These are phyloP conservation scores for Dendroctonus valens DNA, from an alignment of 1,140 invertebrate species.

Conservation along the genomic window DNA sequence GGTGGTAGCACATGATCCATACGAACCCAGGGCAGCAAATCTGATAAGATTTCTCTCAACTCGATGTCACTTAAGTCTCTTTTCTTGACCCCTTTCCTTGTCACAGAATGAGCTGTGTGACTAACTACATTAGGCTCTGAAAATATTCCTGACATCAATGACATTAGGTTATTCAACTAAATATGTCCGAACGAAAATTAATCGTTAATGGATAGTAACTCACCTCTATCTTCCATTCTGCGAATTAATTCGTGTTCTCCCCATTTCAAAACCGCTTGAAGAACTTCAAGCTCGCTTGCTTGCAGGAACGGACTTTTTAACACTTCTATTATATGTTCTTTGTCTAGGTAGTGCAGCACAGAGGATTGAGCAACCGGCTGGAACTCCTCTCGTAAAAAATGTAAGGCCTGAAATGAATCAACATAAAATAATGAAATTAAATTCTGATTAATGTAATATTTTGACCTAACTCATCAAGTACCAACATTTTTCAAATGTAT, in stretches of 20 bases:
- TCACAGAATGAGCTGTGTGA: constrained; percentile 87
- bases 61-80: constrained; percentile 84
- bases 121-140: constrained; percentile 87
- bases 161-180: constrained; percentile 9
- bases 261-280: constrained; percentile 87
- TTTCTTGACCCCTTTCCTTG: constrained; percentile 82
- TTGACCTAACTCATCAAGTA: too few species aligned
- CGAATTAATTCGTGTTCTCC: constrained; percentile 81
- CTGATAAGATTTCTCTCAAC: constrained; percentile 80
- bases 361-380: constrained; percentile 68
- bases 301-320: constrained; percentile 88
- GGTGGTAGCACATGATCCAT: constrained; percentile 87
- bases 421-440: too few species aligned
- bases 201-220: constrained; percentile 4
- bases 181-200: background rate
- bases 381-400: constrained; percentile 80
- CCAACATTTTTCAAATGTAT: too few species aligned
- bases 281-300: constrained; percentile 84
- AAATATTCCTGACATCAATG: constrained; percentile 29
- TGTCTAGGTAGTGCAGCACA: constrained; percentile 78
- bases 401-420: constrained; percentile 53
- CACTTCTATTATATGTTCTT: constrained; percentile 74
- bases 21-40: constrained; percentile 78
- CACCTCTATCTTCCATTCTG: constrained; percentile 78
- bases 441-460: too few species aligned